Percentiles rank a stretch among this genome's conserved stretches.
Conservation (phyloP, 2,888 invertebrate species). For the Plebejus melissa region DNA sequence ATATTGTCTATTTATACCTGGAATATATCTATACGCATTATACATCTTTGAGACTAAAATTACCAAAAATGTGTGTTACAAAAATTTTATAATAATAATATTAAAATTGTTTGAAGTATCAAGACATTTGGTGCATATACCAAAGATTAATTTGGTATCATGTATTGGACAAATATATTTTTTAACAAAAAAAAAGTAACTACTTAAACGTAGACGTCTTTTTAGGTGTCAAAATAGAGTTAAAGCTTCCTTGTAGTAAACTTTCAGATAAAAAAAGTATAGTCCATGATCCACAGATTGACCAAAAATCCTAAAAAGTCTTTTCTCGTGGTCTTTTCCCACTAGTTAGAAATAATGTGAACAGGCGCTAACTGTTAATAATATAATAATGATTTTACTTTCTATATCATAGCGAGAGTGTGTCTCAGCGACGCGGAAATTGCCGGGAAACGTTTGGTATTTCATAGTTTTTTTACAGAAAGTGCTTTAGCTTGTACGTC, state of each 20-base stretch:
- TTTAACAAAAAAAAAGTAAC: too few species aligned
- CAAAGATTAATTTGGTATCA: too few species aligned
- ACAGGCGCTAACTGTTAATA: not conserved
- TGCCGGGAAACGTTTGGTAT: not conserved
- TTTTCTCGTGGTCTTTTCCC: not conserved
- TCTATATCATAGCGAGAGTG: constrained; percentile 30
- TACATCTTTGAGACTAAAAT: not conserved
- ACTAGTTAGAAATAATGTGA: not conserved
- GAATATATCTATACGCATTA: not conserved
- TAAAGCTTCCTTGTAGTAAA: too few species aligned
- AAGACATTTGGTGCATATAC: too few species aligned
- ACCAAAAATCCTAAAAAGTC: not conserved
- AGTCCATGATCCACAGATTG: too few species aligned
- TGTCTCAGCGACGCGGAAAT: constrained; percentile 29
- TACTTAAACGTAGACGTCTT: too few species aligned
- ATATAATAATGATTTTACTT: constrained; percentile 27
- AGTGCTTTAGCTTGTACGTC: constrained; percentile 10
- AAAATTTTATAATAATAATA: too few species aligned
- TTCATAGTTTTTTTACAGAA: not conserved
- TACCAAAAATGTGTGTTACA: too few species aligned
- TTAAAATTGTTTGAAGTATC: too few species aligned
- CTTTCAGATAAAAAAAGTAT: too few species aligned
- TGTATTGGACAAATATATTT: too few species aligned
- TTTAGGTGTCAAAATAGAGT: too few species aligned
- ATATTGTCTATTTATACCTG: constrained; percentile 20